Evolutionary conservation across 2,888 invertebrate species (phyloP).

Genomic region (Lasioglossum zephyrum): DNA sequence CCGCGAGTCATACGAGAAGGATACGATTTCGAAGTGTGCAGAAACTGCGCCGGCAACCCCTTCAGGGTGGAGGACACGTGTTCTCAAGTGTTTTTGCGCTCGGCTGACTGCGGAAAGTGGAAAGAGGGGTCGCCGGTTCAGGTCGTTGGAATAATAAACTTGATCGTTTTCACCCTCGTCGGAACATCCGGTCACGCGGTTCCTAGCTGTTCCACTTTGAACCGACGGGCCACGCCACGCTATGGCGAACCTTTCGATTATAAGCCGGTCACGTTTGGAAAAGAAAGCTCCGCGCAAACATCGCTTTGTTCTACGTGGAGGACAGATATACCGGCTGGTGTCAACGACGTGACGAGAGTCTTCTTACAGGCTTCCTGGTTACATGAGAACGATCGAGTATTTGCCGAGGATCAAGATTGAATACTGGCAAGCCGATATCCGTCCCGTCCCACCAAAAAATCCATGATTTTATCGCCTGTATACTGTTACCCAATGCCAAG

Average conservation of each 20-base stretch:
- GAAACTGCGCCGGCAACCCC: slow-evolving; percentile 37
- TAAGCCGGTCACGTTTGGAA: slow-evolving; percentile 72
- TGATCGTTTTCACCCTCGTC: slow-evolving; percentile 61
- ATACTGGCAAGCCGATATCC: slow-evolving; percentile 42
- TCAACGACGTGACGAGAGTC: slow-evolving; percentile 69
- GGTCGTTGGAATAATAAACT: slow-evolving; percentile 70
- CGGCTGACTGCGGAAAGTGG: slow-evolving; percentile 20
- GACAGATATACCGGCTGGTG: slow-evolving; percentile 64
- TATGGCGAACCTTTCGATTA: slow-evolving; percentile 60
- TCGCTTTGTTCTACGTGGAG: slow-evolving; percentile 31
- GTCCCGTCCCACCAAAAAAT: slow-evolving; percentile 1
- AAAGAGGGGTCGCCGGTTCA: slow-evolving; percentile 29
- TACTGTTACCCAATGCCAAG: not conserved
- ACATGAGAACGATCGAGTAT: slow-evolving; percentile 52
- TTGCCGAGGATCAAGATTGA: slow-evolving; percentile 61
- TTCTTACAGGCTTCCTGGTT: slow-evolving; percentile 44
- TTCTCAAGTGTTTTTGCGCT: slow-evolving; percentile 61
- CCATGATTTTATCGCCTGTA: slow-evolving; percentile 1
- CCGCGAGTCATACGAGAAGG: slow-evolving; percentile 44
- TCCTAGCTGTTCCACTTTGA: slow-evolving; percentile 46
- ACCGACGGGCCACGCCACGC: slow-evolving; percentile 1
- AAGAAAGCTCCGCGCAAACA: slow-evolving; percentile 71
- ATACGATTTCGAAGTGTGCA: slow-evolving; percentile 53
- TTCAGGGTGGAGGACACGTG: slow-evolving; percentile 44
- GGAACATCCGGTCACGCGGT: slow-evolving; percentile 53